A percentile compares a stretch with the other conserved stretches of the same genome.
These are phyloP conservation scores for Pachycephala philippinensis DNA, from an alignment of 2,113 vertebrate species.

Conservation along the genomic window DNA sequence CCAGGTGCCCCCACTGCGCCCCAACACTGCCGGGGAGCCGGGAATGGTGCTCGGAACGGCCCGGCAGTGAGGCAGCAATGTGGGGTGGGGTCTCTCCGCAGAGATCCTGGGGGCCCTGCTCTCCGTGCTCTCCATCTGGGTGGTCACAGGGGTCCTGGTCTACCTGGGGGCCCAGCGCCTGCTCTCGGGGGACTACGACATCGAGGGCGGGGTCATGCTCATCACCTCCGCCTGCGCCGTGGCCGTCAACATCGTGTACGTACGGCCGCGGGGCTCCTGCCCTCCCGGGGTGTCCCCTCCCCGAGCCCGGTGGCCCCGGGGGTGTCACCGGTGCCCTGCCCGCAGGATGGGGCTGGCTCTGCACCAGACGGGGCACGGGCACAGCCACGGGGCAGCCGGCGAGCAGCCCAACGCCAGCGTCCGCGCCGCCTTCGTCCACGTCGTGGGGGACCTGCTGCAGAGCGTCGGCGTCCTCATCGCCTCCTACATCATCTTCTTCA, in stretches of 20 bases:
- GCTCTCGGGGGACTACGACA: slow-evolving; percentile 78
- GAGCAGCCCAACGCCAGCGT: slow-evolving; percentile 78
- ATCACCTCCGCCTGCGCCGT: slow-evolving; percentile 87
- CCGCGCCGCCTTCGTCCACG: slow-evolving; percentile 86
- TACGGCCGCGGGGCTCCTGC: fast-evolving
- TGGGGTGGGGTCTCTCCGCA: neutral
- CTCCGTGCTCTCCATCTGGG: slow-evolving; percentile 89
- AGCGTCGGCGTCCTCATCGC: slow-evolving; percentile 85
- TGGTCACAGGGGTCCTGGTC: slow-evolving; percentile 80
- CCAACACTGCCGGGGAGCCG: fast-evolving
- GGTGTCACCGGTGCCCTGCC: neutral
- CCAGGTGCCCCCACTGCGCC: neutral
- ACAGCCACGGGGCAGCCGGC: neutral
- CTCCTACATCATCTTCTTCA: slow-evolving; percentile 81
- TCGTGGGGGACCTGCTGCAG: slow-evolving; percentile 89
- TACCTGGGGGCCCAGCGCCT: slow-evolving; percentile 81
- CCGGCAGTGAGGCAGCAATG: fast-evolving
- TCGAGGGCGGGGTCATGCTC: slow-evolving; percentile 81
- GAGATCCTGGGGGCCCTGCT: slow-evolving; percentile 88
- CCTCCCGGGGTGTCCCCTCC: neutral
- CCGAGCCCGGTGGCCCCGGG: fast-evolving
- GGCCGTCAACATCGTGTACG: slow-evolving; percentile 83
- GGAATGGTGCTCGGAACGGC: neutral
- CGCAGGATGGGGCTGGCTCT: slow-evolving; percentile 86
- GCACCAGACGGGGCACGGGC: slow-evolving; percentile 79